phyloP scores from a whole-genome alignment of 2,888 invertebrate genomes.

The Dicyrtoma fusca region DNA sequence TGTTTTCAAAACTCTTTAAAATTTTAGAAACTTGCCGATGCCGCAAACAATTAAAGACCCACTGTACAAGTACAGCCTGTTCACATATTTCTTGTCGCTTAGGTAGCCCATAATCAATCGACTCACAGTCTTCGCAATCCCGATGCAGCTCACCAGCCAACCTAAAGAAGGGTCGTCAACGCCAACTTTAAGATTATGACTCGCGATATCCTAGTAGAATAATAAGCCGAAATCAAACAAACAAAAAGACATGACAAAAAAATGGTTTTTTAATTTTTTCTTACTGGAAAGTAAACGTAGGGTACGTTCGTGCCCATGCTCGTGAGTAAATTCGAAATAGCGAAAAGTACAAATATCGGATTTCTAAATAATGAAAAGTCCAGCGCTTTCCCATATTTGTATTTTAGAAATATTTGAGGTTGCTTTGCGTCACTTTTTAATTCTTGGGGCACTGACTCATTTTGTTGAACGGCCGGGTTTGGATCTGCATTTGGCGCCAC shows the following conservation, averaged over 20 bases:
- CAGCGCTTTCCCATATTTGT: too few species aligned
- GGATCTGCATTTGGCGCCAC: too few species aligned
- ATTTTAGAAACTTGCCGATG: conserved; percentile 65
- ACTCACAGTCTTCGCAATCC: conserved; percentile 83
- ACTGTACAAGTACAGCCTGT: conserved; percentile 87
- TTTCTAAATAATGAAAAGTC: conserved; percentile 82
- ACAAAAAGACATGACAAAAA: too few species aligned
- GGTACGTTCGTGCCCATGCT: conserved; percentile 94
- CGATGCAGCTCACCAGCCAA: conserved; percentile 79
- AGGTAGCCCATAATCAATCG: conserved; percentile 84
- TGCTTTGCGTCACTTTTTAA: too few species aligned
- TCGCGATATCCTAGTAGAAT: too few species aligned
- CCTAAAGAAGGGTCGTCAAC: conserved; percentile 64
- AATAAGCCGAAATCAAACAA: too few species aligned
- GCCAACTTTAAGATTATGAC: too few species aligned
- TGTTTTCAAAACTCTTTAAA: too few species aligned
- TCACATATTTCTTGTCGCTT: conserved; percentile 69
- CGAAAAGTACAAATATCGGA: conserved; percentile 85
- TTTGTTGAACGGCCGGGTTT: too few species aligned
- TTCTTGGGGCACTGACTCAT: too few species aligned
- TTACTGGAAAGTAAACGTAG: conserved; percentile 77
- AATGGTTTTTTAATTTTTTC: conserved; percentile 50
- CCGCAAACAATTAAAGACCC: conserved; percentile 85
- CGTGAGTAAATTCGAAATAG: conserved; percentile 90
- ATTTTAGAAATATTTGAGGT: too few species aligned